Evolutionary conservation across 2,113 vertebrate genomes (phyloP), one percentile per base, ranked within the genome.

Genomic region (Melospiza melodia): DNA sequence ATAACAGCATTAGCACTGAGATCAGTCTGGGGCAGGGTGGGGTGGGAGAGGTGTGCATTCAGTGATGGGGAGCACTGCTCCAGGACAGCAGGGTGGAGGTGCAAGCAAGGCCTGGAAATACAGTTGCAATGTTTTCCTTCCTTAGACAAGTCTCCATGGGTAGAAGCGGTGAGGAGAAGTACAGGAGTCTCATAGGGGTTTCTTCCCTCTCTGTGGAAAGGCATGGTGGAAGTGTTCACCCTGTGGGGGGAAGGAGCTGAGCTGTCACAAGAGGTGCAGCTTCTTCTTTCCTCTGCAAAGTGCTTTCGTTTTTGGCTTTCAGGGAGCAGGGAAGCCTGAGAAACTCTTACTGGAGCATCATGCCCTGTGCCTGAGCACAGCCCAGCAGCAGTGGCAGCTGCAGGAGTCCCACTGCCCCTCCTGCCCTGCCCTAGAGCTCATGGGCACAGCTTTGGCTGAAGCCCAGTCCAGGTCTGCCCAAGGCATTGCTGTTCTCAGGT

Each of bases 301-400:
- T 6, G 13, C 23, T 71, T 25, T 54, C 3, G 2, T 1, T 49
- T 93, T 72, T 84, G 41, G 19, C 43, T 87, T 84, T 48, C 15
- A 37, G 43, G 44, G 19, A 43, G 25, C 52, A 57, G 14, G 3
- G 37, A 81, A 90, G n/a, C 37, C 59, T 62, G 25, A 73, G 46
- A 83, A 92, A 8, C 27, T 0, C 0, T 37, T 39, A 11, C 33
- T 22, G 51, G 43, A 57, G 79, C 55, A 76, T 25, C 31, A 37
- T 25, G 44, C 28, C 31, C 2, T 2, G 4, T 23, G 28, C 27
- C 33, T 2, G 2, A 80, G 59, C 37, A 61, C 27, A 77, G 55
- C 46, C 19, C 0, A 0, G 7, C 0, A 2, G 31, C 52, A 80
- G 43, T 0, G 5, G 31, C 28, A 76, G 43, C 33, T 2, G 0